Percentiles rank a stretch among this genome's conserved stretches.
phyloP scores from a whole-genome alignment of 2,888 invertebrate genomes.

The Siphonodentalium dalli region DNA sequence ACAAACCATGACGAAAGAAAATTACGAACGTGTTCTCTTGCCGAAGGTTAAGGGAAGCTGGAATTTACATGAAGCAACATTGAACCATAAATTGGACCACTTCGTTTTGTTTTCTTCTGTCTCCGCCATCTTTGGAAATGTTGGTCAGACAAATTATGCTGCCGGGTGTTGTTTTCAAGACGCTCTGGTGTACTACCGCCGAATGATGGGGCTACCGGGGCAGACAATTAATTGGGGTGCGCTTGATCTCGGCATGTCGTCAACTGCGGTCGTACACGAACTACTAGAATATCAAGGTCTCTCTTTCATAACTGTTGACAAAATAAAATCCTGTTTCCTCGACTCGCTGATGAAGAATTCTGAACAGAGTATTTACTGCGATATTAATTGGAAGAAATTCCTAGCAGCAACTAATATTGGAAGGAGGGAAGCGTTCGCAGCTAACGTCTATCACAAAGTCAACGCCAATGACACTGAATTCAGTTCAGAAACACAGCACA shows the following conservation, averaged over 20 bases:
- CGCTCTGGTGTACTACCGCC: slow-evolving; percentile 32
- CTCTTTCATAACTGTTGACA: slow-evolving; percentile 1
- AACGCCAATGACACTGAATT: no score
- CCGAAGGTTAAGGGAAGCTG: slow-evolving; percentile 46
- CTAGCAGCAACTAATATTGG: no score
- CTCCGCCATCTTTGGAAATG: slow-evolving; percentile 35
- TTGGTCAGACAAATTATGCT: slow-evolving; percentile 42
- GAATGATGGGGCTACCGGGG: slow-evolving; percentile 26
- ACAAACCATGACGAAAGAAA: slow-evolving; percentile 26
- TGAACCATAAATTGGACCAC: slow-evolving; percentile 32
- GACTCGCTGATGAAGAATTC: slow-evolving; percentile 12
- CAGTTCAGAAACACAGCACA: no score
- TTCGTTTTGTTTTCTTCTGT: slow-evolving; percentile 45
- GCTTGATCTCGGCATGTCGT: slow-evolving; percentile 34
- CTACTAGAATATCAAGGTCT: slow-evolving; percentile 21
- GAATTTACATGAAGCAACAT: slow-evolving; percentile 39
- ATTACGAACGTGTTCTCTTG: slow-evolving; percentile 28
- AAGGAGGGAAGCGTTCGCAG: no score
- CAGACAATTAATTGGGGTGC: slow-evolving; percentile 47
- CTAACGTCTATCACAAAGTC: no score
- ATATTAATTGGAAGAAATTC: neutral
- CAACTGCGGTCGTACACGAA: neutral
- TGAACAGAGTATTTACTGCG: slow-evolving; percentile 2
- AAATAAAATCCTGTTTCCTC: slow-evolving; percentile 18
- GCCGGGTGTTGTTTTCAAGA: slow-evolving; percentile 43